Base-by-base conservation (phyloP, 2,888 invertebrate species). In the Julus scanicus region DNA sequence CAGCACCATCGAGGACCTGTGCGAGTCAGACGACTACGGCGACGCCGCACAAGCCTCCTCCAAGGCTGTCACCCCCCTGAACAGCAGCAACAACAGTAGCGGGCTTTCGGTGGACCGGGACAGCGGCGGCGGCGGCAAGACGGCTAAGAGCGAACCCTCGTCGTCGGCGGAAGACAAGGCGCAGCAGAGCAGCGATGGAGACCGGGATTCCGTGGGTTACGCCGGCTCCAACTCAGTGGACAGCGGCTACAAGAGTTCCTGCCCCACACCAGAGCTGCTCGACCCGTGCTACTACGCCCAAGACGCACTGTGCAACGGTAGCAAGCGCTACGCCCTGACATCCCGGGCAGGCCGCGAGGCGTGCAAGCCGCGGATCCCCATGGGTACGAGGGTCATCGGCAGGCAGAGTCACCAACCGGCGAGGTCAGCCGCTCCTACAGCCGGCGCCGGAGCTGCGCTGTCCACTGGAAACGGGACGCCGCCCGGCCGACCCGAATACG, bases 211-310 rank as follows among this genome's bases (percentile, higher is more conserved):
- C 0, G 90, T 91, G 44, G 91, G 91, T 15, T 92, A 92, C 89
- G 91, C 91, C 1, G 92, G 92, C 15, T 91, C 91, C 85, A 91
- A 91, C 89, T 91, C 91, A 37, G 90, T 92, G 20, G 92, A 92
- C 90, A 91, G 91, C 71, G 92, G 92, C 13, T 92, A 92, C 90
- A 92, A 92, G 89, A 92, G 92, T 89, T 91, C 91, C 8, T 92
- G 92, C 89, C 92, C 91, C 15, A 92, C 92, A 0, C 91, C 91
- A 0, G 92, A 92, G 86, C 90, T 91, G 11, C 90, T 91, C 5
- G 91, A 91, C 86, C 89, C 90, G 6, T 89, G 90, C 53, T 89
- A 90, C 86, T 91, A 91, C 89, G 89, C 90, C 29, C 90, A 90
- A 20, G 90, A 90, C 44, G 89, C 88, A 0, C 40, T 37, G 89